Evolutionary conservation across 2,888 invertebrate species (phyloP).

Genomic region (Dynastes maya): DNA sequence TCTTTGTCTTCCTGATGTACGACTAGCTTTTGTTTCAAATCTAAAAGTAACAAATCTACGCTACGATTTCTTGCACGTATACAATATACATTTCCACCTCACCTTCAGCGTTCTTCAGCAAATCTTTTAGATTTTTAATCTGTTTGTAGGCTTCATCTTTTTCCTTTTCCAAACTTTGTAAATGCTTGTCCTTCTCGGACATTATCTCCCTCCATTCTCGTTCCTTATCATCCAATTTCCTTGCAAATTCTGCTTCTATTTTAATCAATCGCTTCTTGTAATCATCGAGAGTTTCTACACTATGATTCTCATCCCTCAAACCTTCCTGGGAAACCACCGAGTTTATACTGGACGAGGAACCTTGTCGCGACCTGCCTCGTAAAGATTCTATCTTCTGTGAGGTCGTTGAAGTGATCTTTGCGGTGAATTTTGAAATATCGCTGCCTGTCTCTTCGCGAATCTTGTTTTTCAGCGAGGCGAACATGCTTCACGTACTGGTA

Average conservation of each 20-base stretch:
- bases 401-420: constrained; percentile 71
- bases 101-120: constrained; percentile 83
- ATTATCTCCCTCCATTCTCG: constrained; percentile 79
- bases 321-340: constrained; percentile 69
- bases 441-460: constrained; percentile 91
- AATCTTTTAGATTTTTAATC: constrained; percentile 74
- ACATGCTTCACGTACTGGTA: constrained; percentile 75
- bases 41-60: constrained; percentile 65
- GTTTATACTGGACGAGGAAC: constrained; percentile 70
- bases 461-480: constrained; percentile 90
- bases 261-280: constrained; percentile 70
- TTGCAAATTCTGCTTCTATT: constrained; percentile 75
- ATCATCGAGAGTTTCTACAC: constrained; percentile 68
- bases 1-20: constrained; percentile 83
- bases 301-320: constrained; percentile 69
- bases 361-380: constrained; percentile 70
- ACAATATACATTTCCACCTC: constrained; percentile 49
- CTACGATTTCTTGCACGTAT: constrained; percentile 10
- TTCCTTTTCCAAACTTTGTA: constrained; percentile 73
- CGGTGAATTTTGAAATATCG: constrained; percentile 75
- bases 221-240: constrained; percentile 77
- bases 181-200: constrained; percentile 75
- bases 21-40: constrained; percentile 74
- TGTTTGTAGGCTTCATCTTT: constrained; percentile 74
- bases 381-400: constrained; percentile 71